Evolutionary conservation across 2,113 vertebrate genomes (phyloP).

Genomic region (Odocoileus hemionus): DNA sequence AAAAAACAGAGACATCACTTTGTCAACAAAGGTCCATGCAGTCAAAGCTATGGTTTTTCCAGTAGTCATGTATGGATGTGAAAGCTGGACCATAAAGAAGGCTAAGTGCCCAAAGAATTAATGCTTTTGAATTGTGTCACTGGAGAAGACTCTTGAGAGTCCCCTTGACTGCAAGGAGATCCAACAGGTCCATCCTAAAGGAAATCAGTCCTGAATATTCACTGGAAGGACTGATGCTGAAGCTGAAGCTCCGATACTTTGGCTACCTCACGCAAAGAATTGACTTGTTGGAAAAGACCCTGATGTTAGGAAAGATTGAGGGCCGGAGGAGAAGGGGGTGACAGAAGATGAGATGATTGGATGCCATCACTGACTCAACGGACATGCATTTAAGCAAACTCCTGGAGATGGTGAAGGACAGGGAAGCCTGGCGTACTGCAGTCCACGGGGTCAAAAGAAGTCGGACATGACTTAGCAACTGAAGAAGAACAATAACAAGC

Average conservation of each 20-base stretch:
- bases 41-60: neutral
- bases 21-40: neutral
- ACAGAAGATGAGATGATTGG: neutral
- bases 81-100: neutral
- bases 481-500: neutral
- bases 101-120: neutral
- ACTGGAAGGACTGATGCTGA: neutral
- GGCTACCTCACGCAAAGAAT: neutral
- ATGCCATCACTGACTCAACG: neutral
- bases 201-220: neutral
- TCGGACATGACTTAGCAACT: neutral
- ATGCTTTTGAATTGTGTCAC: fast-evolving
- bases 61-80: neutral
- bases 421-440: neutral
- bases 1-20: neutral
- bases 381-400: neutral
- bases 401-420: neutral
- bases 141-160: neutral
- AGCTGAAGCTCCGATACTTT: neutral
- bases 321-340: neutral
- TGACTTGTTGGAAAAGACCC: neutral
- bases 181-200: neutral
- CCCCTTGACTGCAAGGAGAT: neutral
- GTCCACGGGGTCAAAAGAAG: neutral
- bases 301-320: neutral